Percentiles rank a stretch among this genome's conserved stretches.
These are phyloP conservation scores for Onychomys arenicola DNA, from an alignment of 2,797 vertebrate species.

Conservation along the genomic window DNA sequence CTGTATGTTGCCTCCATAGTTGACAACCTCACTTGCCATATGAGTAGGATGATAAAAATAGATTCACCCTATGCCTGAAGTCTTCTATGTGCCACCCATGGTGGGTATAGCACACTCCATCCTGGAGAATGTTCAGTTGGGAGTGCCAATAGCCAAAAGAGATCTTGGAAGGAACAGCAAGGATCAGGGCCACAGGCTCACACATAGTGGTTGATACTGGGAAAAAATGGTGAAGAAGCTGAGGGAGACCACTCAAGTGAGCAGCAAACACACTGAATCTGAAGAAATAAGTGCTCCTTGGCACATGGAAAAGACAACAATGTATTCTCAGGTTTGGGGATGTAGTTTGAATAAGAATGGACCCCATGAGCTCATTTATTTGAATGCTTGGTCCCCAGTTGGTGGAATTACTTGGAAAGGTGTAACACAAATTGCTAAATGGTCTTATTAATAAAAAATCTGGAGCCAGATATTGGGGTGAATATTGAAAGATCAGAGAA, in stretches of 20 bases:
- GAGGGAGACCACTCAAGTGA: not conserved
- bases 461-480: no score
- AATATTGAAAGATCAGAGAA: no score
- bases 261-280: not conserved
- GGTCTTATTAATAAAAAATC: no score
- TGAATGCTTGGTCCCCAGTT: not conserved
- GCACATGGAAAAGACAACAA: not conserved
- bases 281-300: not conserved
- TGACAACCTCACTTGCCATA: constrained; percentile 22
- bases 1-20: not conserved
- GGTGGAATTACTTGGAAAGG: not conserved
- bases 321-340: not conserved
- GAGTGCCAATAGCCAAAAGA: not conserved
- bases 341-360: not conserved
- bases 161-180: not conserved
- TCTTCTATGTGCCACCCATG: fast-evolving
- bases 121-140: not conserved
- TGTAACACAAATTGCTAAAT: no score
- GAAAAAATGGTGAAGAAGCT: not conserved
- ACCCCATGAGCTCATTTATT: not conserved
- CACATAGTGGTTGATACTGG: not conserved
- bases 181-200: not conserved
- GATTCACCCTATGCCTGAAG: not conserved
- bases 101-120: fast-evolving
- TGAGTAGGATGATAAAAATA: constrained; percentile 37